Base-by-base conservation (phyloP, 2,797 vertebrate species). In the Enteromius trimaculatus region DNA sequence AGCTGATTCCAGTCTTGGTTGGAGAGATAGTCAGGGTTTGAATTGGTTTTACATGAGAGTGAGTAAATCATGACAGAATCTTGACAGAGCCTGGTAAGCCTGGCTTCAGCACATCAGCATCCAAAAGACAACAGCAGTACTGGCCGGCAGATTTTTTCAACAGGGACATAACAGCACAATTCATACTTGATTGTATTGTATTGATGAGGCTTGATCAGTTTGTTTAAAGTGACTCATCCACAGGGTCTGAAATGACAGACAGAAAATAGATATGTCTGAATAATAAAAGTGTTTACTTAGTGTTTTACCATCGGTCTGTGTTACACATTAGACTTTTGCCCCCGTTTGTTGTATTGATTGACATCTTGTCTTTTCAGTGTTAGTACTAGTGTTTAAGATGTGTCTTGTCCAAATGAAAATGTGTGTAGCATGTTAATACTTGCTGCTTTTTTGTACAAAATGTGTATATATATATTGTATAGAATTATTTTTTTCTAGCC, bases 181-280 rank as follows among this genome's bases (percentile, higher is more conserved):
- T 70, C 0, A 42, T 71, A 42, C 39, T 42, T 68, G 29, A 70
- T 62, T 69, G 39, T 80, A 37, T 39, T 69, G 26, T 23, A 39
- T 51, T 34, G 31, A 39, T 23, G 21, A 44, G 26, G 58, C 68
- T 85, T 47, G 21, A 55, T 76, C 29, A 29, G 53, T 68, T 65
- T 82, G 69, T 79, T 82, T 85, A 76, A 78, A 14, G n/a, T 14
- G 26, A 66, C 49, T 47, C 58, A n/a, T 49, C 31, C 11, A 39
- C 26, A 65, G 8, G 1, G 49, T 72, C 53, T 42, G 42, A 51
- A 78, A 9, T 16, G 14, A 17, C 16, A 31, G 42, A 65, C 14
- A 65, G 7, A 66, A 21, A 9, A n/a, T 47, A 66, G 21, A 65
- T 16, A 42, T 53, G 53, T 16, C 23, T 55, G 11, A 49, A 65